Percentiles rank a stretch among this genome's conserved stretches.
These are phyloP conservation scores for Idaea aversata DNA, from an alignment of 2,888 invertebrate genomes.

Conservation along the genomic window DNA sequence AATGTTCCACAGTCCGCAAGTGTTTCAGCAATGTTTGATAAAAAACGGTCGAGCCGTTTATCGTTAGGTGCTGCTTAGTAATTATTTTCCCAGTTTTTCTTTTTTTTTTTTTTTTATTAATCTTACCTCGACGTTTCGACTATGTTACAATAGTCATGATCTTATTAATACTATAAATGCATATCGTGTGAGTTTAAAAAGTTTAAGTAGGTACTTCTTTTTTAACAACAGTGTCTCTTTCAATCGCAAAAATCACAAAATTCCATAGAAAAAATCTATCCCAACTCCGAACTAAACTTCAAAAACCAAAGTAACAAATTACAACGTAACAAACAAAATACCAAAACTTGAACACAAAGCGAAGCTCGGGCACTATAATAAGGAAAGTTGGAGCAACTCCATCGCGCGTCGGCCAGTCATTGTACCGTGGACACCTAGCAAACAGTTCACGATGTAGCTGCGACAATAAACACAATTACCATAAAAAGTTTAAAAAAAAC, in stretches of 20 bases:
- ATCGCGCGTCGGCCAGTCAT: background rate
- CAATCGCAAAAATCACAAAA: background rate
- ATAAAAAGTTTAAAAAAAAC: too few species aligned
- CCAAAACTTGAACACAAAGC: background rate
- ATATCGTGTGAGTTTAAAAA: too few species aligned
- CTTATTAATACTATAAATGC: too few species aligned
- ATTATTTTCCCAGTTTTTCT: too few species aligned
- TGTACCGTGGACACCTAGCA: background rate
- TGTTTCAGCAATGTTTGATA: too few species aligned
- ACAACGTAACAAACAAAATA: slow-evolving; percentile 8
- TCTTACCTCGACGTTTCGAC: too few species aligned
- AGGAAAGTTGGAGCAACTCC: background rate
- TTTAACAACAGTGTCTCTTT: slow-evolving; percentile 9
- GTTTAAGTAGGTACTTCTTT: slow-evolving; percentile 22
- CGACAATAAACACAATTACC: background rate
- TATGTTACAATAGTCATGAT: too few species aligned
- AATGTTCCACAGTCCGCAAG: too few species aligned
- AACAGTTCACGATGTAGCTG: background rate
- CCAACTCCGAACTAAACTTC: background rate
- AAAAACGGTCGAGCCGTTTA: too few species aligned
- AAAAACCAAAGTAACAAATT: slow-evolving; percentile 4
- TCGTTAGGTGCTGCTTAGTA: too few species aligned
- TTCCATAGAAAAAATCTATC: background rate
- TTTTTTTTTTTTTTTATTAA: too few species aligned
- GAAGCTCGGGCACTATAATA: slow-evolving; percentile 1